A percentile compares a stretch with the other conserved stretches of the same genome.
These are phyloP conservation scores for Sarcophaga peregrina DNA, from an alignment of 1,140 invertebrate genomes.

Conservation along the genomic window DNA sequence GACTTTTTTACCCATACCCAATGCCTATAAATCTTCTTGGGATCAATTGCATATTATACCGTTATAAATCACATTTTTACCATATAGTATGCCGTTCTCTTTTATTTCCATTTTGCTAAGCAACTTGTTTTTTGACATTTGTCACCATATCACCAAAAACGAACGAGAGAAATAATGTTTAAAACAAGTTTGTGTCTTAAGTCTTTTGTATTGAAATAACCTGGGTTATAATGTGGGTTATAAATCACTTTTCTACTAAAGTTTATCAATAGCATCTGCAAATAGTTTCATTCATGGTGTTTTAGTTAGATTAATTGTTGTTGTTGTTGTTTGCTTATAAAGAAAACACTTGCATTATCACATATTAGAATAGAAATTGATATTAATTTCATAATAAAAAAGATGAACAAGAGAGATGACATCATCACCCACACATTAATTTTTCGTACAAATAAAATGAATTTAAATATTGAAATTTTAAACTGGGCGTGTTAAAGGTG, in stretches of 20 bases:
- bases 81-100: no score
- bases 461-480: no score
- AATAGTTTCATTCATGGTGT: no score
- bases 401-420: background rate
- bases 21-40: slow-evolving; percentile 4
- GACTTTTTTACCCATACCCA: background rate
- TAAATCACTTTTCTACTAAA: slow-evolving; percentile 15
- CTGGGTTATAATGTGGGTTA: background rate
- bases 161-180: background rate
- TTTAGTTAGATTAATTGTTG: no score
- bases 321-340: background rate
- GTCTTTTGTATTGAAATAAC: background rate
- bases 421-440: background rate
- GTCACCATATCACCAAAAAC: background rate
- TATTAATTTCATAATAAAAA: background rate
- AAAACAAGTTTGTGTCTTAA: background rate
- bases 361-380: background rate
- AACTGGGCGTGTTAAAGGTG: no score
- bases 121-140: slow-evolving; percentile 14
- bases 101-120: no score
- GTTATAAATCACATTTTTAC: slow-evolving; percentile 14
- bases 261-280: background rate
- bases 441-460: no score
- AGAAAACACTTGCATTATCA: background rate
- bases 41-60: slow-evolving; percentile 14